Conservation (phyloP, 2,888 invertebrate species). For the Corbicula japonica region DNA sequence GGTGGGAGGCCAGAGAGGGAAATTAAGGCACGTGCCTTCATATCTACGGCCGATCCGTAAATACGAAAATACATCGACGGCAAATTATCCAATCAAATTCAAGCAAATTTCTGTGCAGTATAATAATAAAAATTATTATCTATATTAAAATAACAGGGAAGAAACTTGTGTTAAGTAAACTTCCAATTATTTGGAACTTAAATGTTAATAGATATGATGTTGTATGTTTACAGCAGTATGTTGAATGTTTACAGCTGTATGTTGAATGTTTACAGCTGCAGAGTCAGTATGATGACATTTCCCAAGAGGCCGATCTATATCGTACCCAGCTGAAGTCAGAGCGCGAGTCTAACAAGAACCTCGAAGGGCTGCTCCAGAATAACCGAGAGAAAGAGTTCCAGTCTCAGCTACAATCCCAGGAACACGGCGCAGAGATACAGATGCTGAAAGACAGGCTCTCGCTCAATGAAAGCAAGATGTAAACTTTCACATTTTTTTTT, state of each 20-base stretch:
- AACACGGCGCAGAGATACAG: slow-evolving; percentile 85
- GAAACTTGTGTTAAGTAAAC: background rate
- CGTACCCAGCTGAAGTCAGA: slow-evolving; percentile 82
- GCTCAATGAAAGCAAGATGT: slow-evolving; percentile 86
- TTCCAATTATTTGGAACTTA: background rate
- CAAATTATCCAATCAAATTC: no score
- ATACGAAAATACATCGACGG: no score
- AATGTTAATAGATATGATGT: background rate
- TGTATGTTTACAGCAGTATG: background rate
- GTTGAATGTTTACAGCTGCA: slow-evolving; percentile 73
- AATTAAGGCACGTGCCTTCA: no score
- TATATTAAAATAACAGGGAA: no score
- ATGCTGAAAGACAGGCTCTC: slow-evolving; percentile 85
- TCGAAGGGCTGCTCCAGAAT: slow-evolving; percentile 84
- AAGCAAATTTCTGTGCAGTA: no score
- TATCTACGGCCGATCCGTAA: no score
- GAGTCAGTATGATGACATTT: slow-evolving; percentile 80
- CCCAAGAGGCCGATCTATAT: slow-evolving; percentile 81
- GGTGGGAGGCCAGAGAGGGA: no score
- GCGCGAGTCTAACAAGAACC: slow-evolving; percentile 80
- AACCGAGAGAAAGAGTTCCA: slow-evolving; percentile 87
- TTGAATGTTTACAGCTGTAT: background rate
- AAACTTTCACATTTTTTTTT: no score
- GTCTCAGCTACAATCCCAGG: slow-evolving; percentile 84
- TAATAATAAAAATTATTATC: no score